Evolutionary conservation across 2,888 invertebrate genomes (phyloP).

Genomic region (Theretra japonica): DNA sequence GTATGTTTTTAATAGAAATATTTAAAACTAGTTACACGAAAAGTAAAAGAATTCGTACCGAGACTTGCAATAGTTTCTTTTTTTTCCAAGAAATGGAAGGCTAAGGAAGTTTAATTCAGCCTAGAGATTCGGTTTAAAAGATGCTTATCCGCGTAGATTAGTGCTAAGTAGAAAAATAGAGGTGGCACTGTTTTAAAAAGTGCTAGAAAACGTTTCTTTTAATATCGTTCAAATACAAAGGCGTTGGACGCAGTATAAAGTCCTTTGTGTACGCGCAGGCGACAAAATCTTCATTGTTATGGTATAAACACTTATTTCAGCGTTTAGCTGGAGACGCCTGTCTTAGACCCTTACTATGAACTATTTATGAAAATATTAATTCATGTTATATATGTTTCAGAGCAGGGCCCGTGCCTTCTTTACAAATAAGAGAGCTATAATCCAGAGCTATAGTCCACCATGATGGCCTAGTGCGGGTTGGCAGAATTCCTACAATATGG

Average conservation of each 20-base stretch:
- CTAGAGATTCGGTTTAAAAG: slow-evolving; percentile 17
- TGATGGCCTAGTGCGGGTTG: too few species aligned
- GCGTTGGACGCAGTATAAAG: slow-evolving; percentile 15
- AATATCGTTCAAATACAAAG: slow-evolving; percentile 20
- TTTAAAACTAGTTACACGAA: too few species aligned
- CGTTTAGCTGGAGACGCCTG: slow-evolving; percentile 9
- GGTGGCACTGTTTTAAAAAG: slow-evolving; percentile 19
- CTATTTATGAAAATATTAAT: neutral
- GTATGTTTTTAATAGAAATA: neutral
- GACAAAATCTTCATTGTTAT: slow-evolving; percentile 27
- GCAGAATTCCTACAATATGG: too few species aligned
- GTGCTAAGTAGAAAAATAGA: slow-evolving; percentile 15
- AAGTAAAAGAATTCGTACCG: neutral
- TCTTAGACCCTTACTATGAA: slow-evolving; percentile 7
- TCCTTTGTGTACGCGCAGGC: slow-evolving; percentile 16
- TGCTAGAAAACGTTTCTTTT: slow-evolving; percentile 10
- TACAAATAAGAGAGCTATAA: too few species aligned
- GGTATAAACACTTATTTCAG: slow-evolving; percentile 17
- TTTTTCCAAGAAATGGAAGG: neutral
- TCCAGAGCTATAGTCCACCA: too few species aligned
- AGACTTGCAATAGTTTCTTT: neutral
- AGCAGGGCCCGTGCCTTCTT: too few species aligned
- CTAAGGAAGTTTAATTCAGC: neutral
- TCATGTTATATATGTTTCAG: too few species aligned
- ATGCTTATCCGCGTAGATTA: slow-evolving; percentile 19